These are phyloP conservation scores for Isurus oxyrinchus DNA, from an alignment of 2,113 vertebrate genomes.

Conservation along the genomic window DNA sequence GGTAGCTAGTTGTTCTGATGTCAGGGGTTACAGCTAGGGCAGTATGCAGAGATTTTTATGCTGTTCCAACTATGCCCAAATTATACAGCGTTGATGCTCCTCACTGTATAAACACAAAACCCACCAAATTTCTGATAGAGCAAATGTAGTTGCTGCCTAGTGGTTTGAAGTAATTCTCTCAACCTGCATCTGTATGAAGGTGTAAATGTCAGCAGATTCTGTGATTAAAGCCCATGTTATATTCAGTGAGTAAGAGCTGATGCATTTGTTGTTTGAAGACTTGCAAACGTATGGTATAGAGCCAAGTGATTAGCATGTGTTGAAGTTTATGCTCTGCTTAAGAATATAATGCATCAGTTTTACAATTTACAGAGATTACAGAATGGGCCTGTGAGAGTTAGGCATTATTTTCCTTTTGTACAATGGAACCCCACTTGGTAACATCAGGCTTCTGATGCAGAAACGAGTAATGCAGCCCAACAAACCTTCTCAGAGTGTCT, in stretches of 20 bases:
- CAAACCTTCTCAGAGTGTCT: neutral
- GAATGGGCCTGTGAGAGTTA: neutral
- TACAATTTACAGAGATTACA: slow-evolving; percentile 11
- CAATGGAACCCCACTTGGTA: neutral
- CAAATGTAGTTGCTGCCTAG: neutral
- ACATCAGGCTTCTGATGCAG: neutral
- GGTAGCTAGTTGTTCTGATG: neutral
- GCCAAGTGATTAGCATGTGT: slow-evolving; percentile 3
- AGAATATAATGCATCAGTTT: neutral
- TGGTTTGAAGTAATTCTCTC: neutral
- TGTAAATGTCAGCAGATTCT: neutral
- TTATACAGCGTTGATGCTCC: neutral
- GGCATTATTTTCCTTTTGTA: neutral
- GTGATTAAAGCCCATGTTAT: neutral
- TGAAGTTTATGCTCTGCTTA: neutral
- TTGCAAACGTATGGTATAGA: neutral
- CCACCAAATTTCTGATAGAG: neutral
- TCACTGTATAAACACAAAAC: neutral
- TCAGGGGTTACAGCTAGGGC: neutral
- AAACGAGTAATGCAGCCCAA: neutral
- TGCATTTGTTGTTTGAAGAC: neutral
- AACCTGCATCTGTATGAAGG: neutral
- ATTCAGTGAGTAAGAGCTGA: slow-evolving; percentile 6
- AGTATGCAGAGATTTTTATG: neutral
- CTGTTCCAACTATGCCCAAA: neutral